phyloP scores from a whole-genome alignment of 23 tunicate genomes.

The Trididemnum nubilum region DNA sequence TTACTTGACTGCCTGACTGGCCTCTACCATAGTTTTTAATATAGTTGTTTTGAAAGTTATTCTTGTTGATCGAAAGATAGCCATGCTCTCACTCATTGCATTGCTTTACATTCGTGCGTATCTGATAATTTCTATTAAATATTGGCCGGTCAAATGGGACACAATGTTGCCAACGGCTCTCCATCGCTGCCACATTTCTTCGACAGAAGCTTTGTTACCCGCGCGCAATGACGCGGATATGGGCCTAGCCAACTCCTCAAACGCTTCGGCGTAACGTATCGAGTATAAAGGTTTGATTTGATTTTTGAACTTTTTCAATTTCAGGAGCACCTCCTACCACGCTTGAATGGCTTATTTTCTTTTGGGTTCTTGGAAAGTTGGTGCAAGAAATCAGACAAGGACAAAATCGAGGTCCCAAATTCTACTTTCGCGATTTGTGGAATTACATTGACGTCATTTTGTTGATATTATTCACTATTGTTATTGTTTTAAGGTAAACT shows the following conservation, averaged over 20 bases:
- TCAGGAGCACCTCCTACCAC: constrained; percentile 9
- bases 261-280: background rate
- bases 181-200: background rate
- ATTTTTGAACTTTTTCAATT: no score
- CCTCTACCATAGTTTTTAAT: no score
- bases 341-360: constrained; percentile 6
- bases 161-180: background rate
- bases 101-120: no score
- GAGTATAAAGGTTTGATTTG: no score
- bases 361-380: constrained; percentile 68
- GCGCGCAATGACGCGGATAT: no score
- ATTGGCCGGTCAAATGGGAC: background rate
- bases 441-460: constrained; percentile 42
- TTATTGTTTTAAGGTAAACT: constrained; percentile 43
- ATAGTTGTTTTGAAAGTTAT: no score
- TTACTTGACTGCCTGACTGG: no score
- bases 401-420: constrained; percentile 20
- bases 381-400: constrained; percentile 57
- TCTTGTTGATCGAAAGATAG: no score
- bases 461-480: constrained; percentile 25
- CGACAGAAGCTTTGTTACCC: constrained; percentile 11
- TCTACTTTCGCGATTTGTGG: constrained; percentile 53
- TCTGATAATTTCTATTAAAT: no score
- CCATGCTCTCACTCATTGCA: no score
- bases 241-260: no score